phyloP scores from a whole-genome alignment of 2,113 vertebrate genomes.

The Malurus cyaneus region DNA sequence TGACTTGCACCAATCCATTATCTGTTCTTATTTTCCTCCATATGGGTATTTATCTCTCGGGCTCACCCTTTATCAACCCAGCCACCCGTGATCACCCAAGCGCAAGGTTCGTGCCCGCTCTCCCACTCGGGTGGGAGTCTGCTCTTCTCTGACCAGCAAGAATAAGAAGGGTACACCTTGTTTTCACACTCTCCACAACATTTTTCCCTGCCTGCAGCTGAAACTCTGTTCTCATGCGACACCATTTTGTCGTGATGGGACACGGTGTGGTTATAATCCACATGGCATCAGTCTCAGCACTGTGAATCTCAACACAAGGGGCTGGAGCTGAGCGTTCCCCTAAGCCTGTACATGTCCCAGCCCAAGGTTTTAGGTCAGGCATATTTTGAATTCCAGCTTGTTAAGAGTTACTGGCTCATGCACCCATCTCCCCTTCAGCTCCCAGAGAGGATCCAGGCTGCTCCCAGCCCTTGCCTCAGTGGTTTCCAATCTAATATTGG shows the following conservation, averaged over 20 bases:
- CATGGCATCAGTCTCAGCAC: accelerated
- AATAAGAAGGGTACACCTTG: neutral
- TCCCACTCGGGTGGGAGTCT: neutral
- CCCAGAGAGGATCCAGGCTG: neutral
- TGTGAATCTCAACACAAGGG: neutral
- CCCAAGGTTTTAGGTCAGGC: neutral
- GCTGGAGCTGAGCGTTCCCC: neutral
- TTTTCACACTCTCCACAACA: neutral
- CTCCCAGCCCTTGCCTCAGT: neutral
- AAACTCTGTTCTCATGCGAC: accelerated
- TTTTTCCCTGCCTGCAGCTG: neutral
- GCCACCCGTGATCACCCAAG: neutral
- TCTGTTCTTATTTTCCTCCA: slow-evolving; percentile 25
- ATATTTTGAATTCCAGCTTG: slow-evolving; percentile 42
- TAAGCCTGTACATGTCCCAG: neutral
- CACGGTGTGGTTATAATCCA: neutral
- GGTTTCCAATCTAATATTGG: neutral
- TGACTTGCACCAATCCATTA: slow-evolving; percentile 32
- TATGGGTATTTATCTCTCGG: slow-evolving; percentile 31
- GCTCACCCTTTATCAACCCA: slow-evolving; percentile 29
- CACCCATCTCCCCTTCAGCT: neutral
- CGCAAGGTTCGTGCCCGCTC: neutral
- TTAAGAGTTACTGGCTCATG: neutral
- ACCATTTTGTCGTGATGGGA: neutral
- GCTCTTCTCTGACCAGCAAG: neutral